Conservation (phyloP, 64 coral and sea anemone species). For the Montipora sp. region DNA sequence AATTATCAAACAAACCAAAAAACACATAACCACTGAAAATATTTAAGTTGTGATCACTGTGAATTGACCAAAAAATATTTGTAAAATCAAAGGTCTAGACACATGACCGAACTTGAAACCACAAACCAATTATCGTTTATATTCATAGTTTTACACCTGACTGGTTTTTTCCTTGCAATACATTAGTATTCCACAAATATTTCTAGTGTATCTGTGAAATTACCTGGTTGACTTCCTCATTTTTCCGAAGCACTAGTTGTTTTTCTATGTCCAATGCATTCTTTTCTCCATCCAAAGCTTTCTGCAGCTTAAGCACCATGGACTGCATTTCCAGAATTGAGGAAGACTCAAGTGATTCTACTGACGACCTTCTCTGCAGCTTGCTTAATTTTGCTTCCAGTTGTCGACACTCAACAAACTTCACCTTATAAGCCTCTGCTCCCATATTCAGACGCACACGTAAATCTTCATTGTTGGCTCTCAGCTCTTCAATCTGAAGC, state of each 20-base stretch:
- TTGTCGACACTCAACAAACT: conserved; percentile 90
- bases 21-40: no score
- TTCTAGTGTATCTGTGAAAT: neutral
- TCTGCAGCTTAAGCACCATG: neutral
- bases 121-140: no score
- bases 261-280: conserved; percentile 49
- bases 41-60: no score
- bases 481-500: conserved; percentile 88
- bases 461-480: conserved; percentile 92
- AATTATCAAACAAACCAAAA: no score
- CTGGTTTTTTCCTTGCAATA: no score
- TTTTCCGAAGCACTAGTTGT: neutral
- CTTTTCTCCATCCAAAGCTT: conserved; percentile 50
- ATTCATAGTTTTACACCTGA: no score
- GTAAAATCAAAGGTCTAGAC: no score
- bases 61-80: no score
- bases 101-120: no score
- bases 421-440: conserved; percentile 93
- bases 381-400: conserved; percentile 82
- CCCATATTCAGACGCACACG: conserved; percentile 92
- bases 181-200: no score
- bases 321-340: neutral
- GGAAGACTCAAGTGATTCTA: conserved; percentile 7
- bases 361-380: conserved; percentile 45
- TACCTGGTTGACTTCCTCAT: conserved; percentile 55